Evolutionary conservation across 37 sponge, comb jelly and placozoan species (phyloP).

Genomic region (Ianthella basta): DNA sequence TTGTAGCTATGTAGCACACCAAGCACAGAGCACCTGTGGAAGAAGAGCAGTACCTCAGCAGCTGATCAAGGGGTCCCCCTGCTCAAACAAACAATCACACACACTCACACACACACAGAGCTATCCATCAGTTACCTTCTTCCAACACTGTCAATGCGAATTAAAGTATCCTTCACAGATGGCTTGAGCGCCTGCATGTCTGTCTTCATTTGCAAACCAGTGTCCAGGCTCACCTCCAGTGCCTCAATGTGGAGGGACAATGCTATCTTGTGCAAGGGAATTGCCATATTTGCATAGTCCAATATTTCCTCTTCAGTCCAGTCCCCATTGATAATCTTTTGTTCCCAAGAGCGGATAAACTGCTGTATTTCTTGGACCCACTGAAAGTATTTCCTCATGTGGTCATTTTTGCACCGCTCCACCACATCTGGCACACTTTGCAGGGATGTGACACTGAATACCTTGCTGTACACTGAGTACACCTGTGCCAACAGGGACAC

Average conservation of each 20-base stretch:
- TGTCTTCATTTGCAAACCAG: background rate
- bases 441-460: background rate
- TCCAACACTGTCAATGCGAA: no score
- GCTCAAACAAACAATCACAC: no score
- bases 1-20: background rate
- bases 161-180: background rate
- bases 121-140: no score
- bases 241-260: background rate
- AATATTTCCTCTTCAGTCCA: background rate
- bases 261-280: background rate
- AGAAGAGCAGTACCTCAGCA: no score
- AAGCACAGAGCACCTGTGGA: background rate
- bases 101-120: no score
- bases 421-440: background rate
- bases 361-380: background rate
- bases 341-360: background rate
- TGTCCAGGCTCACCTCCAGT: background rate
- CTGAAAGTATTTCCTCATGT: constrained; percentile 22
- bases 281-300: background rate
- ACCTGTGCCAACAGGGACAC: constrained; percentile 1
- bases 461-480: background rate
- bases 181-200: background rate
- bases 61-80: no score
- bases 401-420: background rate
- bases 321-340: background rate